Evolutionary conservation across 1,140 invertebrate genomes (phyloP), one percentile per base, ranked within the genome.

Genomic region (Drosophila paulistorum): DNA sequence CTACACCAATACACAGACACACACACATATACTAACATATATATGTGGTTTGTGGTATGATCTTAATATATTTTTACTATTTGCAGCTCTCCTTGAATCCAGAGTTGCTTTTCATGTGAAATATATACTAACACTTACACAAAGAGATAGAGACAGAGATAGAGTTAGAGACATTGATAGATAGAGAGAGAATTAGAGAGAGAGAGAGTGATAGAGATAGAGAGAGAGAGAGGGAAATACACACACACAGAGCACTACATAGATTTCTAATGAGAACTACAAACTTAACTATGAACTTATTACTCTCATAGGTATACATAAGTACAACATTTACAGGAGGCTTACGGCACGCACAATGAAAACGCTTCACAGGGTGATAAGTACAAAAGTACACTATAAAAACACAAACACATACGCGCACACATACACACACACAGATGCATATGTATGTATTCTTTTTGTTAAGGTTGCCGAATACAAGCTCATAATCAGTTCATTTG

Each of bases 301-400:
- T 45, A 45, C 42, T 45, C 45, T 48, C 45, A 17, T 9, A 17
- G 45, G 45, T 51, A 51, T 51, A 51, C 7, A 23, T 51, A 51
- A 51, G 45, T 51, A 51, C 45, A 23, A 51, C 45, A 51, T 51
- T 51, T 51, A 51, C 45, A 23, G 45, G 20, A 51, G 17, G 17
- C 45, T 23, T 23, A 51, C 45, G 45, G 45, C 45, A 51, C 45
- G 45, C 45, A 51, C 45, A 51, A 60, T 23, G 58, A 60, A 51
- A 51, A 51, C 45, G 45, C 17, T 51, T 51, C 45, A 51, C 45
- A 51, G 45, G 45, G 45, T 51, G 45, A 51, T 51, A 23, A 20
- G 10, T 23, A 51, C 9, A 17, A 20, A 48, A 48, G 57, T 35
- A 35, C 57, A 59, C 14, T 60, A 30, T 30, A 30, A 30, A 30